These are phyloP conservation scores for Carollia perspicillata DNA, from an alignment of 2,113 vertebrate genomes.

Conservation along the genomic window DNA sequence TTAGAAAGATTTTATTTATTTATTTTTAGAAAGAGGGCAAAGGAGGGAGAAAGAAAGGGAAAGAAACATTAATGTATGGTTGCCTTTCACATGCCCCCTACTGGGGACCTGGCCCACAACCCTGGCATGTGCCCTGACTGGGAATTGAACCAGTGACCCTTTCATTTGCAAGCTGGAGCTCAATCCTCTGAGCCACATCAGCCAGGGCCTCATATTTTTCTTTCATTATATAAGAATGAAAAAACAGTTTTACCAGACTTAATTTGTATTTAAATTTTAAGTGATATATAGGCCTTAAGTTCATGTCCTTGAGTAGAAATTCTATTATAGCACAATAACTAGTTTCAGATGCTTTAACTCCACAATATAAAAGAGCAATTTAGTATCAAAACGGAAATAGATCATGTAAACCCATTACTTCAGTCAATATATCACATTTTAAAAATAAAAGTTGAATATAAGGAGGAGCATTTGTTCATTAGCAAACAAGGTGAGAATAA, in stretches of 20 bases:
- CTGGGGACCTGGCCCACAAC: too few species aligned
- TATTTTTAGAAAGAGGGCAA: too few species aligned
- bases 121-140: too few species aligned
- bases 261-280: conserved; percentile 11
- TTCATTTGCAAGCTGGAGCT: too few species aligned
- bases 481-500: neutral
- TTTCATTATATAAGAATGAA: neutral
- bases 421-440: neutral
- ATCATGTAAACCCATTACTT: neutral
- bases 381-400: neutral
- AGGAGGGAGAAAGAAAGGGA: too few species aligned
- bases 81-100: too few species aligned
- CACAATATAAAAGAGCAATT: neutral
- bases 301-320: neutral
- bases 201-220: too few species aligned
- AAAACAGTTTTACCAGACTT: neutral
- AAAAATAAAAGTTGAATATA: neutral
- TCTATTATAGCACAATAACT: neutral
- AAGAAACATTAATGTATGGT: too few species aligned
- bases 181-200: too few species aligned
- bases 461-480: neutral
- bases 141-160: too few species aligned
- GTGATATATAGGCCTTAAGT: neutral
- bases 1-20: too few species aligned
- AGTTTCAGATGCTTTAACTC: neutral